A percentile compares a stretch with the other conserved stretches of the same genome.
These are phyloP conservation scores for Copidosoma aretas DNA, from an alignment of 2,888 invertebrate species.

Conservation along the genomic window DNA sequence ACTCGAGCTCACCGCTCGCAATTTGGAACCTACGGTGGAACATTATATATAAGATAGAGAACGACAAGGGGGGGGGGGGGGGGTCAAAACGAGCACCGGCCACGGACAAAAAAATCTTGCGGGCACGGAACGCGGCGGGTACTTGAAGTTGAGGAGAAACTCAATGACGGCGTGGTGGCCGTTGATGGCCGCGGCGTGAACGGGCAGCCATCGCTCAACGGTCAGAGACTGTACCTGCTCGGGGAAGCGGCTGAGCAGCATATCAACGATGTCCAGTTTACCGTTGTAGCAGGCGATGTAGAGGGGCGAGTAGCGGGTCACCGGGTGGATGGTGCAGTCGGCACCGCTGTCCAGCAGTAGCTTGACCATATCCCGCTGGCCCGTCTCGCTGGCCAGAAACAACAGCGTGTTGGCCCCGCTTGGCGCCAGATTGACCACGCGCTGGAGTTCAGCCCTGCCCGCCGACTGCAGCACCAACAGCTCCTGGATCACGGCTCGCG, in stretches of 20 bases:
- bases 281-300: constrained; percentile 91
- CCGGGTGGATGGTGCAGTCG: constrained; percentile 87
- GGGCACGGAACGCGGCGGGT: too few relatives aligned
- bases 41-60: too few relatives aligned
- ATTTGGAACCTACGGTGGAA: constrained; percentile 64
- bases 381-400: constrained; percentile 88
- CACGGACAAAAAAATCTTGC: neutral
- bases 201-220: constrained; percentile 89
- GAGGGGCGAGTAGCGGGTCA: constrained; percentile 90
- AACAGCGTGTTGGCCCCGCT: constrained; percentile 87
- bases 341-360: constrained; percentile 81
- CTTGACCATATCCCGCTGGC: constrained; percentile 78
- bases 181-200: constrained; percentile 91
- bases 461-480: constrained; percentile 60
- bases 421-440: constrained; percentile 85
- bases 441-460: constrained; percentile 67
- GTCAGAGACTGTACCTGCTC: constrained; percentile 85
- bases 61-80: too few relatives aligned
- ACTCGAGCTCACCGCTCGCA: constrained; percentile 78
- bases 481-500: constrained; percentile 72
- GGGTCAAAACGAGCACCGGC: too few relatives aligned
- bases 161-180: constrained; percentile 82
- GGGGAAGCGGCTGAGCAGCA: constrained; percentile 82
- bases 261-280: constrained; percentile 76
- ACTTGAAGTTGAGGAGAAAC: constrained; percentile 79